Evolutionary conservation across 2,797 vertebrate genomes (phyloP).

Genomic region (Alosa sapidissima): DNA sequence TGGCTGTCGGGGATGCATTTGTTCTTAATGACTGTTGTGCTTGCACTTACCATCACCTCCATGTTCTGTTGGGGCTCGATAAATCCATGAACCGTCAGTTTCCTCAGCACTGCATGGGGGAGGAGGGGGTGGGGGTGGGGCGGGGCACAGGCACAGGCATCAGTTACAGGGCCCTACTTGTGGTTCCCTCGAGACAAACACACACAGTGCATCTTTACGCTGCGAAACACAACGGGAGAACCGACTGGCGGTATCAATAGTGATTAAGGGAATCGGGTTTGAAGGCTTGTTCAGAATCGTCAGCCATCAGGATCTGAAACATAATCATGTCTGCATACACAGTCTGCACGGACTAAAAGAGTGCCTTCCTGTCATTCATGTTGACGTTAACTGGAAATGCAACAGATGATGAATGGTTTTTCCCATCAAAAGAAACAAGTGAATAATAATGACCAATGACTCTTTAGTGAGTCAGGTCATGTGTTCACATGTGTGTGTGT

Average conservation of each 20-base stretch:
- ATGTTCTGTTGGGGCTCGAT: slow-evolving; percentile 87
- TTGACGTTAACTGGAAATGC: not conserved
- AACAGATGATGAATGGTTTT: not conserved
- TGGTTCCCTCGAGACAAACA: not conserved
- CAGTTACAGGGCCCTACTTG: not conserved
- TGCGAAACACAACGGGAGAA: not conserved
- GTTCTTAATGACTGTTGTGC: not conserved
- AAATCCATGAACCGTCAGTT: slow-evolving; percentile 95
- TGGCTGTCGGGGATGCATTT: not conserved
- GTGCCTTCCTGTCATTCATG: not conserved
- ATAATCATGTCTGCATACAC: not conserved
- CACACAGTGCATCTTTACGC: not conserved
- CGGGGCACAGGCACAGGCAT: not conserved
- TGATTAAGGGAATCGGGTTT: not conserved
- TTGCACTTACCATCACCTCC: slow-evolving; percentile 91
- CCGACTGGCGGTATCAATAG: not conserved
- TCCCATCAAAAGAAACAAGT: not conserved
- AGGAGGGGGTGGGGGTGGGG: not conserved
- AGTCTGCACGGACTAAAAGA: too few species aligned
- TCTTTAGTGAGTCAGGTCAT: not conserved
- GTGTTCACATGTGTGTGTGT: not conserved
- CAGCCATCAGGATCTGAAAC: not conserved
- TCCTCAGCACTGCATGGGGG: slow-evolving; percentile 83
- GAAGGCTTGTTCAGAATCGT: not conserved
- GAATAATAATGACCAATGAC: not conserved